These are phyloP conservation scores for Parapristionchus giblindavisi DNA, from an alignment of 2,888 invertebrate genomes.

Conservation along the genomic window DNA sequence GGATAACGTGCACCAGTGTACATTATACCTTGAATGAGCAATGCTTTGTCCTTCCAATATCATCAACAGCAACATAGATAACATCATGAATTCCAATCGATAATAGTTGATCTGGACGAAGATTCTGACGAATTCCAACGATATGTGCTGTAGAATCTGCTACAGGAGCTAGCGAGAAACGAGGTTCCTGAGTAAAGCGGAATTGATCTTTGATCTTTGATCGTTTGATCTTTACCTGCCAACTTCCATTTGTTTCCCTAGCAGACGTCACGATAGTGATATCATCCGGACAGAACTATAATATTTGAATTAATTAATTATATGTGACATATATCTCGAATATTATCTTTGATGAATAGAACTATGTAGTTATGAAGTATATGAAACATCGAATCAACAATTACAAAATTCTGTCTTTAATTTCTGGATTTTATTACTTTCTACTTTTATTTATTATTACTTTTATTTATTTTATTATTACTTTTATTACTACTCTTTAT, in stretches of 20 bases:
- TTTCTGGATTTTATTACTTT: neutral
- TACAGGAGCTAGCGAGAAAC: constrained; percentile 18
- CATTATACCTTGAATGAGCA: constrained; percentile 63
- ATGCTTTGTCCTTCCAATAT: constrained; percentile 58
- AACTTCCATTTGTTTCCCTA: constrained; percentile 65
- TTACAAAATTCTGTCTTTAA: neutral
- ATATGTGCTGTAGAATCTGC: constrained; percentile 16
- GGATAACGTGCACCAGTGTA: too few species aligned
- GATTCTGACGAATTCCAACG: constrained; percentile 32
- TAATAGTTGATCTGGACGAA: neutral
- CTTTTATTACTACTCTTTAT: neutral
- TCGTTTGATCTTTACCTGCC: constrained; percentile 57
- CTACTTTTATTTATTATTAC: neutral
- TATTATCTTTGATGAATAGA: neutral
- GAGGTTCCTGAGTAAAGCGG: constrained; percentile 17
- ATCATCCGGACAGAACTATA: constrained; percentile 82
- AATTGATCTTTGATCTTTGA: neutral
- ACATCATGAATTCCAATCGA: constrained; percentile 45
- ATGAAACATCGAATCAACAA: neutral
- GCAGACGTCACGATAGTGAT: constrained; percentile 87
- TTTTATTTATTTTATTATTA: neutral
- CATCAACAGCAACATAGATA: constrained; percentile 68
- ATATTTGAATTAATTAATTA: neutral
- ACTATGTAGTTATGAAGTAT: neutral
- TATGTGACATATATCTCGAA: neutral